phyloP scores from a whole-genome alignment of 1,140 invertebrate genomes.

The Periplaneta americana region DNA sequence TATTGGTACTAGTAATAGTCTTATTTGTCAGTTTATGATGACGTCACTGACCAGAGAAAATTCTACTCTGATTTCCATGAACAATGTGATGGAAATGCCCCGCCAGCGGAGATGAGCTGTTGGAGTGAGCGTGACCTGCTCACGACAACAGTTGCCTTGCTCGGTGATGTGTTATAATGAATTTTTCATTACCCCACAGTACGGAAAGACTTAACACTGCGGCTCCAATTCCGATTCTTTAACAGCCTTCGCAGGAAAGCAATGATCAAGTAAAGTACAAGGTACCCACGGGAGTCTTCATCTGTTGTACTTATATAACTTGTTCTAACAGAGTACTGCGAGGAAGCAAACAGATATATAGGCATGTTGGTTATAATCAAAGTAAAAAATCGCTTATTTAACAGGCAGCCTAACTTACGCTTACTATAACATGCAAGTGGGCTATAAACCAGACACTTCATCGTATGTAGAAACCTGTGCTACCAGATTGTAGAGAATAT shows the following conservation, averaged over 20 bases:
- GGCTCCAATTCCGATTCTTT: conserved; percentile 89
- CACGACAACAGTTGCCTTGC: too few relatives aligned
- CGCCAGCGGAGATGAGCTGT: too few relatives aligned
- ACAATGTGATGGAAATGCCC: too few relatives aligned
- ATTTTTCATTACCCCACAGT: conserved; percentile 48
- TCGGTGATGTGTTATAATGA: too few relatives aligned
- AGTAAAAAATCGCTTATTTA: background rate
- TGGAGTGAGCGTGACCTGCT: too few relatives aligned
- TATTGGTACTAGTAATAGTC: too few relatives aligned
- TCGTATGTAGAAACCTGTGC: background rate
- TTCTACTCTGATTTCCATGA: too few relatives aligned
- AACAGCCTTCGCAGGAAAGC: conserved; percentile 83
- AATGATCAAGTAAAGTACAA: conserved; percentile 66
- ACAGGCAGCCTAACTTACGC: background rate
- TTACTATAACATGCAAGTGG: background rate
- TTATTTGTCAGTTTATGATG: too few relatives aligned
- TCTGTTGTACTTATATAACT: background rate
- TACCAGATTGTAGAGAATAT: too few relatives aligned
- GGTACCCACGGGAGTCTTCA: conserved; percentile 1
- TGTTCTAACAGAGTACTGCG: background rate
- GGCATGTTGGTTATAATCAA: background rate
- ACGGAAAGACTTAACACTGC: conserved; percentile 88
- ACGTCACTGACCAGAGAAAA: too few relatives aligned
- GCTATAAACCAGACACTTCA: background rate
- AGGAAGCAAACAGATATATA: background rate